Evolutionary conservation across 2,113 vertebrate species (phyloP).

Genomic region (Corydoras maculifer): DNA sequence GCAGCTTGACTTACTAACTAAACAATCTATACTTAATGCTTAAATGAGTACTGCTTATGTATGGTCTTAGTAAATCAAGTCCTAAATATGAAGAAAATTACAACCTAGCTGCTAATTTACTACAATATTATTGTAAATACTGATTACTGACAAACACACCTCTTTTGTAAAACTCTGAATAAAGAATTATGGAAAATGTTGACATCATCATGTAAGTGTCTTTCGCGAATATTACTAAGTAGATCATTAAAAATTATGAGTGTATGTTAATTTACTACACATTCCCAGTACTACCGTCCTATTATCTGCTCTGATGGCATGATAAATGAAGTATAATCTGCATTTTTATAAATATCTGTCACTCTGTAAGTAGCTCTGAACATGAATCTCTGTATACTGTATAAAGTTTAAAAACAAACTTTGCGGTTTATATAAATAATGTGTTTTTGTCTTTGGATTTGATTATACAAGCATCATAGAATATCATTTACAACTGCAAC

Average conservation of each 20-base stretch:
- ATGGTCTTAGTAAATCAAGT: too few species aligned
- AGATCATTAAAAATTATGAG: background rate
- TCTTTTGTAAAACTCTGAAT: background rate
- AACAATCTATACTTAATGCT: too few species aligned
- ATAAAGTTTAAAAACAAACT: conserved; percentile 29
- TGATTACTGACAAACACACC: background rate
- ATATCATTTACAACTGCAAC: conserved; percentile 7
- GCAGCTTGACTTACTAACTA: too few species aligned
- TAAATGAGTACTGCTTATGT: too few species aligned
- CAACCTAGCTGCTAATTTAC: background rate
- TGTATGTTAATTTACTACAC: conserved; percentile 14
- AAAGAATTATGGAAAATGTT: background rate
- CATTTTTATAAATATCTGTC: conserved; percentile 35
- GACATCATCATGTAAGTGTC: conserved; percentile 2
- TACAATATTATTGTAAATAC: background rate
- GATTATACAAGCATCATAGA: conserved; percentile 34
- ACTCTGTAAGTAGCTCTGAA: conserved; percentile 15
- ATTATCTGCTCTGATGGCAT: conserved; percentile 9
- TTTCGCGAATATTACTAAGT: background rate
- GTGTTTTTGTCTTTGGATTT: conserved; percentile 32
- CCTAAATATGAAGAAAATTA: background rate
- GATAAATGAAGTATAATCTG: conserved; percentile 29
- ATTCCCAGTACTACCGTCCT: conserved; percentile 22
- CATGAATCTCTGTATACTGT: conserved; percentile 20
- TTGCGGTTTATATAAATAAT: conserved; percentile 30